Percentiles rank a stretch among this genome's conserved stretches.
Evolutionary conservation across 2,113 vertebrate genomes (phyloP).

Genomic region (human (Homo sapiens)): GRCh38 chr20:15354501-15355000

Average conservation of each 20-base stretch:
- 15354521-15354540: neutral
- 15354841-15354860: neutral
- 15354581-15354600: neutral
- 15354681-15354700: slow-evolving; percentile 35
- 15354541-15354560: neutral
- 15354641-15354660: neutral
- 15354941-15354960: neutral
- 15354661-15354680: slow-evolving; percentile 8
- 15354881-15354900: neutral
- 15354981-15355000: neutral
- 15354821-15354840: slow-evolving; percentile 42
- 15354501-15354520: neutral
- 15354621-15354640: neutral
- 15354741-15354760: neutral
- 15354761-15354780: neutral
- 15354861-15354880: neutral
- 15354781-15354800: slow-evolving; percentile 5
- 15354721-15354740: neutral
- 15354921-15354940: neutral
- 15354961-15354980: neutral
- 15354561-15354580: slow-evolving; percentile 4
- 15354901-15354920: neutral
- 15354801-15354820: slow-evolving; percentile 20
- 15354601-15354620: neutral
- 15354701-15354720: neutral